Percentiles rank a stretch among this genome's conserved stretches.
Conservation (phyloP, 2,797 vertebrate genomes). For the Notolepis coatsorum region DNA sequence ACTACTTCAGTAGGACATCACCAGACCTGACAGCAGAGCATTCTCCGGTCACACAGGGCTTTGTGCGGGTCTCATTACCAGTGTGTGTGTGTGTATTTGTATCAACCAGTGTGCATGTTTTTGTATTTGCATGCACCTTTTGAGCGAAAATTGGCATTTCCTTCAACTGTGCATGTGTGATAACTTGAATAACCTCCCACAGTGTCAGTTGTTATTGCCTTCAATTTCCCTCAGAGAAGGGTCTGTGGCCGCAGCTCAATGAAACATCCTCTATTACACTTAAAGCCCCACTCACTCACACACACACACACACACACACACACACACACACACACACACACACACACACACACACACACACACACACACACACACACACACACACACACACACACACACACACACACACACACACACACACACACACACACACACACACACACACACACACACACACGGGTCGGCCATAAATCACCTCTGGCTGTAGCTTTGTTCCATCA, state of each 20-base stretch:
- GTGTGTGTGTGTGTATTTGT: conserved; percentile 1
- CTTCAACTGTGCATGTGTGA: conserved; percentile 10
- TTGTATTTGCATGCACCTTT: neutral
- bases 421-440: conserved; percentile 18
- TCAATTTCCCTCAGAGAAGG: conserved; percentile 62
- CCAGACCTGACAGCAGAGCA: conserved; percentile 52
- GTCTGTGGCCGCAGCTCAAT: conserved; percentile 46
- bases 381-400: conserved; percentile 18
- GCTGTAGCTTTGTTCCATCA: conserved; percentile 79
- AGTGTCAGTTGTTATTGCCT: conserved; percentile 66
- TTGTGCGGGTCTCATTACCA: conserved; percentile 4
- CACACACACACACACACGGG: conserved; percentile 60
- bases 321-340: conserved; percentile 14
- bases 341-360: conserved; percentile 5
- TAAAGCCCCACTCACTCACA: conserved; percentile 4
- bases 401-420: conserved; percentile 54
- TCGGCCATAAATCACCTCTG: conserved; percentile 81
- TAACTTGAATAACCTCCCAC: conserved; percentile 52
- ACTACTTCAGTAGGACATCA: conserved; percentile 45
- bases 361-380: conserved; percentile 31
- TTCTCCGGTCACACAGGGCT: conserved; percentile 34
- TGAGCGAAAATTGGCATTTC: no score
- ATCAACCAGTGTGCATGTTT: neutral
- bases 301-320: conserved; percentile 13
- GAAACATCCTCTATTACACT: conserved; percentile 48